Conservation (phyloP, 2,797 vertebrate genomes). For the Melanitta fusca region DNA sequence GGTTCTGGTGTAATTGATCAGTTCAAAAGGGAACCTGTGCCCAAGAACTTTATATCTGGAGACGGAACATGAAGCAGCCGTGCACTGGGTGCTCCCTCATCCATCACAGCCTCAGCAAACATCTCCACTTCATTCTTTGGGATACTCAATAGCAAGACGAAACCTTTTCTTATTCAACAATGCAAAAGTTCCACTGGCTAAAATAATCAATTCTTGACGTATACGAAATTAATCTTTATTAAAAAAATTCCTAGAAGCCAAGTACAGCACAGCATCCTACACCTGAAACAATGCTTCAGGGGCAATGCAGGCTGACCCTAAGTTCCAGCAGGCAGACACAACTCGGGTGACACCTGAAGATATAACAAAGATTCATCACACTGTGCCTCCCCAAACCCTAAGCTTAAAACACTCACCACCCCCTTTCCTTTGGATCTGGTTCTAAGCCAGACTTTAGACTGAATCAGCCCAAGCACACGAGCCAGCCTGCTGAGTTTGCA, state of each 20-base stretch:
- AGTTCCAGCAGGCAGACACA: not conserved
- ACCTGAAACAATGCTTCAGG: not conserved
- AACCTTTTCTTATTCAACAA: not conserved
- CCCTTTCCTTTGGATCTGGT: not conserved
- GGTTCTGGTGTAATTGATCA: slow-evolving; percentile 42
- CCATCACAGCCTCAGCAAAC: not conserved
- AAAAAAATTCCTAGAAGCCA: not conserved
- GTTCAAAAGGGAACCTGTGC: not conserved
- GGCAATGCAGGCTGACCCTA: not conserved
- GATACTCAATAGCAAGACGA: not conserved
- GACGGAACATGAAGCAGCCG: not conserved
- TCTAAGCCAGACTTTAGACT: not conserved
- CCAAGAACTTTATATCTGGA: not conserved
- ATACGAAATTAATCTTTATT: not conserved
- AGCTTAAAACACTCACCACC: not conserved
- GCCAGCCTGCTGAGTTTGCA: not conserved
- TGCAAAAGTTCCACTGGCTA: not conserved
- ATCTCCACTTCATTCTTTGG: not conserved
- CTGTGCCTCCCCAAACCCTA: not conserved
- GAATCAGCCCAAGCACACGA: accelerated
- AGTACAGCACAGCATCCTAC: not conserved
- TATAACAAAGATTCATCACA: not conserved
- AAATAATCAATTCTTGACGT: not conserved
- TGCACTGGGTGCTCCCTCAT: not conserved
- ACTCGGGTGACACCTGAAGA: not conserved